phyloP scores from a whole-genome alignment of 2,113 vertebrate genomes.

The Neotoma lepida region DNA sequence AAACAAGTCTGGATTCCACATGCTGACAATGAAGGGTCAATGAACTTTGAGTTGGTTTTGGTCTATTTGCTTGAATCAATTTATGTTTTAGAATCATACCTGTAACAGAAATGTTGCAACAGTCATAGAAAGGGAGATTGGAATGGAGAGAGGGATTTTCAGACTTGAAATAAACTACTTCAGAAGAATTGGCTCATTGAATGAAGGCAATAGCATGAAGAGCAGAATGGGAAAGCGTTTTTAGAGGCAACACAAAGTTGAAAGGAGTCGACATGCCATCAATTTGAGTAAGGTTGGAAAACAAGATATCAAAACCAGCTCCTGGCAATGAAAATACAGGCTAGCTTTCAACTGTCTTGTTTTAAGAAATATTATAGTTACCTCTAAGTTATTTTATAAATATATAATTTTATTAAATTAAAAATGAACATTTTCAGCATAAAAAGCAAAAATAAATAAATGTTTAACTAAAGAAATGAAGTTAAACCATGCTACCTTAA shows the following conservation, averaged over 20 bases:
- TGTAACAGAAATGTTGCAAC: background rate
- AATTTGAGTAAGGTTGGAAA: background rate
- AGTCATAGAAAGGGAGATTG: background rate
- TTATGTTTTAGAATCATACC: slow-evolving; percentile 10
- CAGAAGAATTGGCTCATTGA: background rate
- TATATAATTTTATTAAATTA: slow-evolving; percentile 6
- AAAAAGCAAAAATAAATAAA: background rate
- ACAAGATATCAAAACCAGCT: background rate
- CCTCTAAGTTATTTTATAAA: slow-evolving; percentile 38
- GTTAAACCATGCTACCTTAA: background rate
- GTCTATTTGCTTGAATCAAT: slow-evolving; percentile 47
- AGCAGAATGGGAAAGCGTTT: background rate
- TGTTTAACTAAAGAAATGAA: slow-evolving; percentile 25
- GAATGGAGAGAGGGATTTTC: background rate
- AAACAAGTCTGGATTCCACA: background rate
- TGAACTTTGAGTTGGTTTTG: background rate
- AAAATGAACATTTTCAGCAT: slow-evolving; percentile 24
- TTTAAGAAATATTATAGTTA: background rate
- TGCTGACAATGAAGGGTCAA: background rate
- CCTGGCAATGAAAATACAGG: slow-evolving; percentile 26
- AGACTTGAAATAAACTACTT: background rate
- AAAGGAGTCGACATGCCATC: background rate
- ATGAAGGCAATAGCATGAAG: background rate
- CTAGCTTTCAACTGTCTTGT: background rate
- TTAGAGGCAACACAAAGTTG: slow-evolving; percentile 6